Percentiles rank a stretch among this genome's conserved stretches.
Conservation (phyloP, 2,888 invertebrate genomes). For the Biston betularia region DNA sequence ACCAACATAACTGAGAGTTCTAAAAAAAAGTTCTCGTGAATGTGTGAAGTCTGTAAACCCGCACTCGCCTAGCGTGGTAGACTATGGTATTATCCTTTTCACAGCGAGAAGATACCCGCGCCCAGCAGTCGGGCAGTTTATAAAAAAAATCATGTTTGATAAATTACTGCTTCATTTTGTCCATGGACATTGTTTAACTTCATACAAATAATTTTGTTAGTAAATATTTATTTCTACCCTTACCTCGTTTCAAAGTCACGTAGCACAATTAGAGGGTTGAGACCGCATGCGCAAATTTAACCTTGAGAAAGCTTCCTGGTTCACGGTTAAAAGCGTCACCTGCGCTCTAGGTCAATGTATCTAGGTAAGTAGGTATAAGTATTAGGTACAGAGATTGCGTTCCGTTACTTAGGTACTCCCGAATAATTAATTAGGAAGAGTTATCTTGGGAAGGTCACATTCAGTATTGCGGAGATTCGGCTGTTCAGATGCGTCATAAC, state of each 20-base stretch:
- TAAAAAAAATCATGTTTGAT: too few relatives aligned
- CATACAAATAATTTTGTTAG: too few relatives aligned
- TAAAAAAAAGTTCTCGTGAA: too few relatives aligned
- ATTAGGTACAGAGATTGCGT: constrained; percentile 30
- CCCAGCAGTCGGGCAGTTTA: too few relatives aligned
- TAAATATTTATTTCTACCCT: constrained; percentile 4
- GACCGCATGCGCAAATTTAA: constrained; percentile 71
- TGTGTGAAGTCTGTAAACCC: too few relatives aligned
- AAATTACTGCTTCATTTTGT: too few relatives aligned
- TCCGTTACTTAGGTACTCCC: neutral
- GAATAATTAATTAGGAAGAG: constrained; percentile 4
- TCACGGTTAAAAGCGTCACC: constrained; percentile 75
- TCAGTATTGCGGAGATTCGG: neutral
- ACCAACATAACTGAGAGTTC: too few relatives aligned
- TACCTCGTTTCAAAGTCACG: constrained; percentile 58
- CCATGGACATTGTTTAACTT: too few relatives aligned
- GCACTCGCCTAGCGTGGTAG: too few relatives aligned
- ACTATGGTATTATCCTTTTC: too few relatives aligned
- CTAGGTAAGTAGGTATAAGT: constrained; percentile 41
- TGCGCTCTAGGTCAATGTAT: constrained; percentile 76
- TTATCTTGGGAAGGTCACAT: neutral
- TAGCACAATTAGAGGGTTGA: constrained; percentile 42
- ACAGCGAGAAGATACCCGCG: too few relatives aligned
- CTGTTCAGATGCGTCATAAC: too few relatives aligned
- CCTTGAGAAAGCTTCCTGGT: constrained; percentile 81